Base-by-base conservation (phyloP, 2,797 vertebrate species). In the Lagodon rhomboides region DNA sequence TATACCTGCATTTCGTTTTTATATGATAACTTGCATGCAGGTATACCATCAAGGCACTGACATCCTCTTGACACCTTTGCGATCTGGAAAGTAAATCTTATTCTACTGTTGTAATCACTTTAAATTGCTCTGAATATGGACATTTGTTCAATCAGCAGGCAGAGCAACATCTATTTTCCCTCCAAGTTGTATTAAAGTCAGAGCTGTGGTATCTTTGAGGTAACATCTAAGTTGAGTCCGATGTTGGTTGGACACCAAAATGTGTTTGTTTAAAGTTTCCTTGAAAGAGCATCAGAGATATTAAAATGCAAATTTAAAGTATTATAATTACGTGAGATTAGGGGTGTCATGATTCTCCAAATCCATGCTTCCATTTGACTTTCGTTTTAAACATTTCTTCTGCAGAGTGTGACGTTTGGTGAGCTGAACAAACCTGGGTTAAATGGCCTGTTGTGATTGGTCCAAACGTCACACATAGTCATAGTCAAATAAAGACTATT, bases 101-200 rank as follows among this genome's bases (percentile, higher is more conserved):
- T 46, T 53, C 6, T 34, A 5, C 18, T 23, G 10, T 30, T n/a
- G 8, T 38, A 11, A 1, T 10, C 0, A 51, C 34, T 46, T 73
- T 2, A 46, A 68, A 7, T 15, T 34, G 38, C 56, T 83, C 41
- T 59, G 22, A 43, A 53, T 17, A 46, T 43, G 8, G 74, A 58
- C 22, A 27, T 38, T 20, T 27, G 43, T 25, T 71, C 47, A 44
- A 15, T 73, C 38, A 61, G 60, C 41, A 55, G 41, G 12, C 55
- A 62, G 23, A 62, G 41, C 20, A 50, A 5, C 13, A 16, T 9
- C 12, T 13, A 64, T 25, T 61, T 79, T 41, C 27, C 78, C 77
- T 80, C 61, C 70, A 70, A 0, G 59, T 79, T 50, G 79, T n/a
- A 65, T 69, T 53, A 51, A 63, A 74, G 50, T 53, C 55, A 73